Base-by-base conservation (phyloP, 2,888 invertebrate species). In the Ophion costatus region DNA sequence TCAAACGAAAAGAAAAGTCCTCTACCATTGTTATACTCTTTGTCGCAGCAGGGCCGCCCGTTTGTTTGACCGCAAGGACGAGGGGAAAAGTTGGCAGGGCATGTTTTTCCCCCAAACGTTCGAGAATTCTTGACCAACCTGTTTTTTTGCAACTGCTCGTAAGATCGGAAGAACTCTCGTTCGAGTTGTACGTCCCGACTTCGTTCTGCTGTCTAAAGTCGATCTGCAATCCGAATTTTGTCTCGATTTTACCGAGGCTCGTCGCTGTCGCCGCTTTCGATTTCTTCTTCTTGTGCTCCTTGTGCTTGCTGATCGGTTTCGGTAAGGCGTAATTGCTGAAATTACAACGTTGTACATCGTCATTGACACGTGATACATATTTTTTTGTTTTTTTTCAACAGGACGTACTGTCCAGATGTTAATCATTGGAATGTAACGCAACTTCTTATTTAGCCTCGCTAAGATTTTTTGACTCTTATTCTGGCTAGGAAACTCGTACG, bases 211-310 rank as follows among this genome's bases (percentile, higher is more conserved):
- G 57, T 9, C 51, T 51, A 7, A 45, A 69, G 17, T 63, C 67
- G 79, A 77, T 80, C 74, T 77, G 33, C 51, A 67, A 66, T 38
- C 74, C 63, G 74, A 73, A 33, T n/a, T 80, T 56, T n/a, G 67
- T 20, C 20, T 61, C 64, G 73, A 75, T 71, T 63, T 51, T 79
- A 29, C 42, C 75, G 67, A 85, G 66, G 33, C 22, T 57, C 78
- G 67, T 56, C 38, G 82, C 24, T 75, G 87, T 87, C 78, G 83
- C 83, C 33, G 92, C 89, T 88, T 95, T 94, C 69, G 93, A 91
- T 89, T 95, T 96, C 91, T 95, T 96, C 92, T 96, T 96, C 92
- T 96, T 96, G 88, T 94, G 92, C 61, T 95, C 95, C 90, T 96
- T 95, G 73, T 95, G 94, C 90, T 95, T 95, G 80, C 95, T 95